Conservation (phyloP, 2,113 vertebrate species). For the Centropristis striata region DNA sequence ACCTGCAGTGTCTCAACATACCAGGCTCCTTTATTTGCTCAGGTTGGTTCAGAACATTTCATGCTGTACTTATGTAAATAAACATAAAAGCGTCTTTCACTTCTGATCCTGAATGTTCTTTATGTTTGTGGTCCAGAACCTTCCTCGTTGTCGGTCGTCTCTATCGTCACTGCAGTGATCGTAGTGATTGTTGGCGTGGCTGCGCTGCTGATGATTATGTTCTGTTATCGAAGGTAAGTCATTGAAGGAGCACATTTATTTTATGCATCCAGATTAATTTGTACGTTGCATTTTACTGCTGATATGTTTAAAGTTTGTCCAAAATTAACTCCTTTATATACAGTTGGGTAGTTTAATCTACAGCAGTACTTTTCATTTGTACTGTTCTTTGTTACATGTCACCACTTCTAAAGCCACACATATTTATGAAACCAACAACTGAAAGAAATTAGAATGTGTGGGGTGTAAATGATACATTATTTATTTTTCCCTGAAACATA, state of each 20-base stretch:
- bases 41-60: constrained; percentile 63
- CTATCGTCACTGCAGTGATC: constrained; percentile 73
- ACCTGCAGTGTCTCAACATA: constrained; percentile 79
- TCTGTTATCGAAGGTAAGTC: constrained; percentile 78
- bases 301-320: too few species aligned
- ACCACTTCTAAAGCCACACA: neutral
- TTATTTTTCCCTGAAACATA: neutral
- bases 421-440: neutral
- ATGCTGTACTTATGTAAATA: neutral
- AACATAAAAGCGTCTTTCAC: neutral
- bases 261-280: neutral
- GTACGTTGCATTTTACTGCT: too few species aligned
- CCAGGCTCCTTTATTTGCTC: constrained; percentile 82
- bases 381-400: neutral
- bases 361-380: too few species aligned
- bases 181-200: constrained; percentile 72
- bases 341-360: too few species aligned
- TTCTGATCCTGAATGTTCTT: neutral
- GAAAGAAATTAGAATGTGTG: neutral
- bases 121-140: constrained; percentile 69
- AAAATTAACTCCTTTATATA: too few species aligned
- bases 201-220: constrained; percentile 63
- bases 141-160: constrained; percentile 57
- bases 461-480: neutral
- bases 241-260: neutral